A percentile compares a stretch with the other conserved stretches of the same genome.
phyloP scores from a whole-genome alignment of 2,113 vertebrate genomes.

The Microtus pennsylvanicus region DNA sequence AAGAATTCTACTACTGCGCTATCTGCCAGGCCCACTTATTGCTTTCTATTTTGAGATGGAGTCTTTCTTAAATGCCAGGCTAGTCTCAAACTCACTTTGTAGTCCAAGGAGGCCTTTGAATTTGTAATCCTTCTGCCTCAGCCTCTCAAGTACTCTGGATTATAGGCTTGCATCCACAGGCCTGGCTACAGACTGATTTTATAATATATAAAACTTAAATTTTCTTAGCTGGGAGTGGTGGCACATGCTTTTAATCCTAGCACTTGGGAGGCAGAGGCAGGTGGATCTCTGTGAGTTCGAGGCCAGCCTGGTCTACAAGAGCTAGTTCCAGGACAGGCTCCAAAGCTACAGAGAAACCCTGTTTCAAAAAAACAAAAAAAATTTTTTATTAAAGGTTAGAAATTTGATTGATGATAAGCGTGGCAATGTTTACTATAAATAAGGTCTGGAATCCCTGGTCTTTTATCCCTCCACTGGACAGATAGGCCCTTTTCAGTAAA shows the following conservation, averaged over 20 bases:
- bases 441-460: neutral
- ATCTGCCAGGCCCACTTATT: neutral
- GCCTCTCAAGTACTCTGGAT: neutral
- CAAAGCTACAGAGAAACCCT: too few relatives aligned
- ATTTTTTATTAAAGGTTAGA: neutral
- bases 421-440: conserved; percentile 36
- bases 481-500: conserved; percentile 53
- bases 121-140: neutral
- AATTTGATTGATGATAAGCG: conserved; percentile 48
- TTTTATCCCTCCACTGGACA: conserved; percentile 19
- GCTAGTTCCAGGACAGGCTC: too few relatives aligned
- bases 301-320: too few relatives aligned
- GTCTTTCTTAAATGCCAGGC: neutral
- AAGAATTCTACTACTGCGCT: neutral
- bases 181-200: neutral
- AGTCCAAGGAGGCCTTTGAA: neutral
- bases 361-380: too few relatives aligned
- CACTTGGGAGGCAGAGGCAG: too few relatives aligned
- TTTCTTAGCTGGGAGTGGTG: neutral
- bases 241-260: too few relatives aligned
- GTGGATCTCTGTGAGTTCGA: too few relatives aligned
- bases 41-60: neutral
- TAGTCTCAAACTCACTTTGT: neutral
- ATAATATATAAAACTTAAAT: conserved; percentile 24
- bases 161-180: neutral